These are phyloP conservation scores for Engraulis encrasicolus DNA, from an alignment of 2,113 vertebrate genomes.

Conservation along the genomic window DNA sequence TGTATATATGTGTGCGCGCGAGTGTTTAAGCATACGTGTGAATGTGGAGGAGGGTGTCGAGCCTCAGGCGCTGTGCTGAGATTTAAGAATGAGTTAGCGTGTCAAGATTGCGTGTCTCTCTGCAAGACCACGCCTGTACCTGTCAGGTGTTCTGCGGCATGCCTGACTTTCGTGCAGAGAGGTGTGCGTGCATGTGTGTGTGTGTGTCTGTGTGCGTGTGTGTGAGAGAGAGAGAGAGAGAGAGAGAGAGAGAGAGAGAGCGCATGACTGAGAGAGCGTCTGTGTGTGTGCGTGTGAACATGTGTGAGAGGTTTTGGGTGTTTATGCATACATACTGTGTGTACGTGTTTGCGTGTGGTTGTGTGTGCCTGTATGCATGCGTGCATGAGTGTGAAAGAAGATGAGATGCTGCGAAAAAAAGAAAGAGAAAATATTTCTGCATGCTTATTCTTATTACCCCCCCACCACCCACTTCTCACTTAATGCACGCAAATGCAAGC, in stretches of 20 bases:
- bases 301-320: too few relatives aligned
- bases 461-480: too few relatives aligned
- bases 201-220: conserved; percentile 6
- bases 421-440: conserved; percentile 24
- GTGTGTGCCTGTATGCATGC: conserved; percentile 11
- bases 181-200: conserved; percentile 36
- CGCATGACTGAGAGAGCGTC: too few relatives aligned
- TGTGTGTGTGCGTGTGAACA: conserved; percentile 37
- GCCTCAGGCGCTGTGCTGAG: conserved; percentile 66
- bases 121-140: conserved; percentile 77
- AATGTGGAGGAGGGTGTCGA: conserved; percentile 42
- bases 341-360: conserved; percentile 36
- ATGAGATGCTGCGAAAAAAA: conserved; percentile 6
- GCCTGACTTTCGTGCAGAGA: conserved; percentile 68
- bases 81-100: conserved; percentile 84
- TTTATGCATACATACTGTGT: too few relatives aligned
- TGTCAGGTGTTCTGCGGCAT: conserved; percentile 77
- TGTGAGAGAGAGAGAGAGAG: too few relatives aligned
- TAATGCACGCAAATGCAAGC: conserved; percentile 60
- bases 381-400: not conserved
- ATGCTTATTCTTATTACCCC: conserved; percentile 10
- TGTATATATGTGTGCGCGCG: not conserved
- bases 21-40: not conserved
- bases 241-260: too few relatives aligned
- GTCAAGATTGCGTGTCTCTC: conserved; percentile 78